Percentiles rank a stretch among this genome's conserved stretches.
These are phyloP conservation scores for Lypha dubia DNA, from an alignment of 2,888 invertebrate genomes.

Conservation along the genomic window DNA sequence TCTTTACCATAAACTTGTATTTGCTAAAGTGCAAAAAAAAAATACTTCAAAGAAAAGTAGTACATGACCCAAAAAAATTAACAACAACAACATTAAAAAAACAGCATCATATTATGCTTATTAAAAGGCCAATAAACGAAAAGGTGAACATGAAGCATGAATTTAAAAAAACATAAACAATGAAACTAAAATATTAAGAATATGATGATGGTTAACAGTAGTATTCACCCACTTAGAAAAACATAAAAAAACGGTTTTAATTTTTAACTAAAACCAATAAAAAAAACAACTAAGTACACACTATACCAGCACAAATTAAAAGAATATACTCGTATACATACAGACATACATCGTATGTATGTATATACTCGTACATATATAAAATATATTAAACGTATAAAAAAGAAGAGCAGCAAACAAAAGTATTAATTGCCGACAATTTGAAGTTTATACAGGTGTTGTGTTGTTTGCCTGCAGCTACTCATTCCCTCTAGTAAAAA, in stretches of 20 bases:
- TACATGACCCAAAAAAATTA: conserved; percentile 38
- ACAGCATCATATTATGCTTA: conserved; percentile 47
- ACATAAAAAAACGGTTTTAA: too few relatives aligned
- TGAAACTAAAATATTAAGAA: not conserved
- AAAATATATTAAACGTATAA: conserved; percentile 19
- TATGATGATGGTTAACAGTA: not conserved
- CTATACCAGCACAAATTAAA: not conserved
- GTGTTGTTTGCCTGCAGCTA: conserved; percentile 27
- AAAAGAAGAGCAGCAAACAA: conserved; percentile 7
- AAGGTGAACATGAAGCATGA: conserved; percentile 36
- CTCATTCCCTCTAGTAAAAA: not conserved
- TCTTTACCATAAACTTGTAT: conserved; percentile 23
- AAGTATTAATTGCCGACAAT: conserved; percentile 27
- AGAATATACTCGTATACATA: too few relatives aligned
- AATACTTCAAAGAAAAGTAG: conserved; percentile 51
- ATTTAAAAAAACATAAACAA: not conserved
- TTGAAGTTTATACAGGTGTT: conserved; percentile 55
- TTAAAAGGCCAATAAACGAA: conserved; percentile 57
- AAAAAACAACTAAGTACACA: not conserved
- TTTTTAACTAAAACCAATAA: conserved; percentile 5
- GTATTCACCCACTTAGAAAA: conserved; percentile 46
- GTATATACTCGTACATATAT: too few relatives aligned
- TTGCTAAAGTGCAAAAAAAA: conserved; percentile 6
- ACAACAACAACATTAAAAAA: conserved; percentile 19
- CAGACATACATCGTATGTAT: too few relatives aligned